Conservation (phyloP, 2,888 invertebrate species). For the Cybosia mesomella region DNA sequence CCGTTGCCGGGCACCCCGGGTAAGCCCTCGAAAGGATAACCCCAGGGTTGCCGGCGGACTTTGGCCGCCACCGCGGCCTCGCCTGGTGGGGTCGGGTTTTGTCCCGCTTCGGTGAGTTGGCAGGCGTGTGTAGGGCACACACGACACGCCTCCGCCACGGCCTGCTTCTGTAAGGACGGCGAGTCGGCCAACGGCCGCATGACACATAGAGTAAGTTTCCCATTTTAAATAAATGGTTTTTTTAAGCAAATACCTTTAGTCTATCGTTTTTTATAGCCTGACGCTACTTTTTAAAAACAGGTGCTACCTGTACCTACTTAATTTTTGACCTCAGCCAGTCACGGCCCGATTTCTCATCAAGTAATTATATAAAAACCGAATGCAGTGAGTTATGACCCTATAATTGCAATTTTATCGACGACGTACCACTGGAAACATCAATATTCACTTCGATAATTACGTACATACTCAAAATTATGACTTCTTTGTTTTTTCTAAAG, state of each 20-base stretch:
- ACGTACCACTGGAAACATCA: conserved; percentile 53
- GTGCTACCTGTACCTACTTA: conserved; percentile 12
- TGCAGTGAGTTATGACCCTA: conserved; percentile 46
- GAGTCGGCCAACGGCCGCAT: too few relatives aligned
- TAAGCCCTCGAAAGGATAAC: too few relatives aligned
- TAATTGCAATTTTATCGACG: conserved; percentile 62
- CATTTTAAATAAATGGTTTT: background rate
- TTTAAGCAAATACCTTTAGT: background rate
- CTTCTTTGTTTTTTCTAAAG: conserved; percentile 51
- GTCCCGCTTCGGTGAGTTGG: too few relatives aligned
- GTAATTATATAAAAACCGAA: conserved; percentile 53
- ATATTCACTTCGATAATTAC: conserved; percentile 48
- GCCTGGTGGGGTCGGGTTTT: too few relatives aligned
- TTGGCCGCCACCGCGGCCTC: too few relatives aligned
- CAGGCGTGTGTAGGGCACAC: too few relatives aligned
- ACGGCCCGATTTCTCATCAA: conserved; percentile 49
- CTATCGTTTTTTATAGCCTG: background rate
- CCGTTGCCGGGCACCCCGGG: too few relatives aligned
- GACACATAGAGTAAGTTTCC: background rate
- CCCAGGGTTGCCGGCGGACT: too few relatives aligned
- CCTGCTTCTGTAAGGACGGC: too few relatives aligned
- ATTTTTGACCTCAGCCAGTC: conserved; percentile 26
- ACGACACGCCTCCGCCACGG: too few relatives aligned
- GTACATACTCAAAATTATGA: conserved; percentile 37
- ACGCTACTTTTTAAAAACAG: background rate